These are phyloP conservation scores for Leptobrachium ailaonicum DNA, from an alignment of 2,113 vertebrate genomes.

Conservation along the genomic window DNA sequence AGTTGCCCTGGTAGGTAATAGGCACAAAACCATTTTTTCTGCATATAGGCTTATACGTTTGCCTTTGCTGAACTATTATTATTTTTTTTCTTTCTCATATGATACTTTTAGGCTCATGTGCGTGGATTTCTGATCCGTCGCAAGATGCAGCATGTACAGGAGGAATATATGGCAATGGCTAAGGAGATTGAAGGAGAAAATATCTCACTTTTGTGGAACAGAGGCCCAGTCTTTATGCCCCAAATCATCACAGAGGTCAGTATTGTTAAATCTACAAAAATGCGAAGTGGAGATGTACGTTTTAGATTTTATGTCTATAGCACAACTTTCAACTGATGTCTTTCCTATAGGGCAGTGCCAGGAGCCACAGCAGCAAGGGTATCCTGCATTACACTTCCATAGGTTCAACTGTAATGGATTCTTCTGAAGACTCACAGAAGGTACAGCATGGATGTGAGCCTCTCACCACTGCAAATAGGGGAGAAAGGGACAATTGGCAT, in stretches of 20 bases:
- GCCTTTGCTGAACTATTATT: background rate
- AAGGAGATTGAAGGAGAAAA: conserved; percentile 77
- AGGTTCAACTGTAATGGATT: background rate
- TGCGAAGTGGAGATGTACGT: background rate
- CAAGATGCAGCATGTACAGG: conserved; percentile 62
- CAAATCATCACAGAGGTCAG: conserved; percentile 68
- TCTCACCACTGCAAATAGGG: background rate
- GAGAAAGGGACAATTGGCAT: background rate
- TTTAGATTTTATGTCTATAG: background rate
- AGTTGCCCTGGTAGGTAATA: too few relatives aligned
- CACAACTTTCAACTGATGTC: background rate
- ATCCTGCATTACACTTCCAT: background rate
- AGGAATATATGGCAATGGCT: conserved; percentile 78
- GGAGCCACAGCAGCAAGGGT: rapidly evolving
- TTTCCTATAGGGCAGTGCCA: background rate
- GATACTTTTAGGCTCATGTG: conserved; percentile 67
- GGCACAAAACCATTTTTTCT: too few relatives aligned
- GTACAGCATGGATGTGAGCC: background rate
- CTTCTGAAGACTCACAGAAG: background rate
- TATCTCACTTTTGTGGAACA: conserved; percentile 69
- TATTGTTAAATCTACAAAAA: background rate
- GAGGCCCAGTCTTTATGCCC: conserved; percentile 64
- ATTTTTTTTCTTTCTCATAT: background rate
- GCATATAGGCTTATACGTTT: background rate
- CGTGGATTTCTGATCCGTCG: conserved; percentile 75